Conservation (phyloP, 2,797 vertebrate species). For the Orestias chungarensis region DNA sequence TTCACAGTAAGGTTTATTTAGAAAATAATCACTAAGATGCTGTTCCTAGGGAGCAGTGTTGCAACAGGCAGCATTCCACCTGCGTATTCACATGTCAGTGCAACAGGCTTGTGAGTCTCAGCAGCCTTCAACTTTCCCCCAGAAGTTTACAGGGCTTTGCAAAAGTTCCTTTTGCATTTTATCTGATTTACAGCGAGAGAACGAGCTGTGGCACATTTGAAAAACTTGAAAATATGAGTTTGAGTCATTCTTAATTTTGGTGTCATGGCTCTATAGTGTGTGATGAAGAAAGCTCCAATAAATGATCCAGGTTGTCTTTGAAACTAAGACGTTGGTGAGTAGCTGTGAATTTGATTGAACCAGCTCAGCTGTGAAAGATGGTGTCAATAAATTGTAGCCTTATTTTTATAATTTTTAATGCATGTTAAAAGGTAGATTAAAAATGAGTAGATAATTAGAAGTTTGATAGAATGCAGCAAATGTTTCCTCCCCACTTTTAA, state of each 20-base stretch:
- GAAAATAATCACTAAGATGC: background rate
- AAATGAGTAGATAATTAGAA: background rate
- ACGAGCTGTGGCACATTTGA: background rate
- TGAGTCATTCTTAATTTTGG: background rate
- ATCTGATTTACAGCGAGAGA: background rate
- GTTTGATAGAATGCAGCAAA: background rate
- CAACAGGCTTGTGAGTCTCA: background rate
- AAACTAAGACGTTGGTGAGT: too few relatives aligned
- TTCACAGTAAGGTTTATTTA: background rate
- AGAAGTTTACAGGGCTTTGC: background rate
- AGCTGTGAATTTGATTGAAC: background rate
- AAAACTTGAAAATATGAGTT: background rate
- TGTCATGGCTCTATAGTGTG: background rate
- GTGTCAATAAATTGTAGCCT: background rate
- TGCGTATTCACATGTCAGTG: background rate
- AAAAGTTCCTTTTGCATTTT: background rate
- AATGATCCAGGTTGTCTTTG: background rate
- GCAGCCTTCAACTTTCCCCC: background rate
- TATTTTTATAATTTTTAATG: background rate
- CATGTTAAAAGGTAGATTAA: background rate
- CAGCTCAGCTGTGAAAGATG: background rate
- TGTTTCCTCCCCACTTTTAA: too few relatives aligned
- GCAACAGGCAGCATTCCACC: background rate
- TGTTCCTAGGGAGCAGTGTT: background rate
- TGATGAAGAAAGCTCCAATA: background rate